These are phyloP conservation scores for Mythimna ferrago DNA, from an alignment of 2,888 invertebrate genomes.

Conservation along the genomic window DNA sequence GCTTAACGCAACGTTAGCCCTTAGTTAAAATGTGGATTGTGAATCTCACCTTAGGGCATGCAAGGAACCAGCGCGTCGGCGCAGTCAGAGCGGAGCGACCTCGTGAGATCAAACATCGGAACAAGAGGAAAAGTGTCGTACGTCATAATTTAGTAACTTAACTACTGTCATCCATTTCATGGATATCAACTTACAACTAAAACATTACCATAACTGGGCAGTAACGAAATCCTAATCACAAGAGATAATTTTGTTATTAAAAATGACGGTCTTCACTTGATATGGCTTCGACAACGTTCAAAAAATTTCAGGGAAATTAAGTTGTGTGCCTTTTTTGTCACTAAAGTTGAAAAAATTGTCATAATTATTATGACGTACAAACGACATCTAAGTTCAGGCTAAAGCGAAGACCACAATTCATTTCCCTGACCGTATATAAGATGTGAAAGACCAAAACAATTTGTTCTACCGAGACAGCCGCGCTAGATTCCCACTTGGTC, in stretches of 20 bases:
- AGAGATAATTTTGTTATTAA: conserved; percentile 62
- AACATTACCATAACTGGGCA: conserved; percentile 64
- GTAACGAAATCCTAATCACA: conserved; percentile 72
- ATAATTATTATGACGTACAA: neutral
- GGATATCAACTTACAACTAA: conserved; percentile 77
- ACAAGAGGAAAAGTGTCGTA: conserved; percentile 65
- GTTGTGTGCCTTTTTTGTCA: neutral
- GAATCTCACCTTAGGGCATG: neutral
- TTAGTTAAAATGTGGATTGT: neutral
- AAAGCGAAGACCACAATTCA: neutral
- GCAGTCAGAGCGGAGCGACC: conserved; percentile 54
- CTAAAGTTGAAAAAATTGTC: neutral
- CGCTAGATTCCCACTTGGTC: conserved; percentile 20
- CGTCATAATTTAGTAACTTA: conserved; percentile 78
- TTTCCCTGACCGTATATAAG: conserved; percentile 19
- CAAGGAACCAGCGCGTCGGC: conserved; percentile 28
- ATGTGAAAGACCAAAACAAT: conserved; percentile 44
- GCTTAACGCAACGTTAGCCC: too few species aligned
- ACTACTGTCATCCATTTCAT: conserved; percentile 82
- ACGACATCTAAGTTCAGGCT: neutral
- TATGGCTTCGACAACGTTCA: conserved; percentile 71
- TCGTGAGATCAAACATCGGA: conserved; percentile 71
- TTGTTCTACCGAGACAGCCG: conserved; percentile 47
- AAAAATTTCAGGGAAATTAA: conserved; percentile 18
- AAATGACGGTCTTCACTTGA: conserved; percentile 68